phyloP scores from a whole-genome alignment of 2,888 invertebrate genomes.

The Cacoxenus indagator region DNA sequence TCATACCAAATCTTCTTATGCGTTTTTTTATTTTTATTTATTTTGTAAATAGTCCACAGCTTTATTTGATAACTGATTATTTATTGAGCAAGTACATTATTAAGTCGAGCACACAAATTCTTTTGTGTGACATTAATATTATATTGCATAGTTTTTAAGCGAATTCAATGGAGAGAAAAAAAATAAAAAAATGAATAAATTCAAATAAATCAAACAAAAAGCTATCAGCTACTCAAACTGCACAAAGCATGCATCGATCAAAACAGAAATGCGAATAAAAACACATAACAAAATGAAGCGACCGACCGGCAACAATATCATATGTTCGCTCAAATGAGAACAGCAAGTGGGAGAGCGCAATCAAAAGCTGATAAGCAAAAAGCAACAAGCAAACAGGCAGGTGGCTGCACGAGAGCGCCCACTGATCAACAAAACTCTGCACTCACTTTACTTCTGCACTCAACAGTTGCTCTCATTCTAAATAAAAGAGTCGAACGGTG shows the following conservation, averaged over 20 bases:
- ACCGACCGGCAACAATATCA: not conserved
- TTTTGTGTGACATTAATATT: conserved; percentile 3
- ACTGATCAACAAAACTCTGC: not conserved
- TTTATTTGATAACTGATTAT: conserved; percentile 36
- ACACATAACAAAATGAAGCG: not conserved
- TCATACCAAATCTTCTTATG: conserved; percentile 67
- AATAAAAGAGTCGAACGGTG: not conserved
- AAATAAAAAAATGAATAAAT: not conserved
- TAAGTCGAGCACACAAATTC: conserved; percentile 41
- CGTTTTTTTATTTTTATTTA: conserved; percentile 25
- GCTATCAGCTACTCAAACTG: not conserved
- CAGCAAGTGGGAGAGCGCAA: no score
- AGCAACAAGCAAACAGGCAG: no score
- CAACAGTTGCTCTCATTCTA: not conserved
- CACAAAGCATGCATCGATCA: not conserved
- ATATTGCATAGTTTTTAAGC: conserved; percentile 14
- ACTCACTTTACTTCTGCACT: not conserved
- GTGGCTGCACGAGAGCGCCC: not conserved
- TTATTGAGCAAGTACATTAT: conserved; percentile 37
- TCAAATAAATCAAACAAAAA: not conserved
- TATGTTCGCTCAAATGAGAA: no score
- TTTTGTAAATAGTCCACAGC: conserved; percentile 44
- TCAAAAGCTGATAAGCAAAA: no score
- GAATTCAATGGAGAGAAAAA: not conserved
- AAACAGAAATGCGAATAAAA: not conserved